A percentile compares a stretch with the other conserved stretches of the same genome.
phyloP scores from a whole-genome alignment of 1,140 invertebrate species.

The Arctopsyche grandis region DNA sequence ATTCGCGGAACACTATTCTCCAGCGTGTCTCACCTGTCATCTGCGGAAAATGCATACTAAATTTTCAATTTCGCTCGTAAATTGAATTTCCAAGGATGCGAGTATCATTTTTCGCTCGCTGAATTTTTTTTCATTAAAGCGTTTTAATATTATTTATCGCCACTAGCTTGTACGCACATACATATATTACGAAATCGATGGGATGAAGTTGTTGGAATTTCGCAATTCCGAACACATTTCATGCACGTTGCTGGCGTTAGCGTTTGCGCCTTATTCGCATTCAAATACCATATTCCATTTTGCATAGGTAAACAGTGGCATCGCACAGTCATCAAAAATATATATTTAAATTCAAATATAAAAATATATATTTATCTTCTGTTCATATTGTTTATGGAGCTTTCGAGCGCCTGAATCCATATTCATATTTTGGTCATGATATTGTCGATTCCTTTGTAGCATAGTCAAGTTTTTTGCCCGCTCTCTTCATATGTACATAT shows the following conservation, averaged over 20 bases:
- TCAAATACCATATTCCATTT: not conserved
- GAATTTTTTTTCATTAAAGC: not conserved
- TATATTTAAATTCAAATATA: too few relatives aligned
- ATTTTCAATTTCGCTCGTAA: slow-evolving; percentile 25
- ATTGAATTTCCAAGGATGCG: not conserved
- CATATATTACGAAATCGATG: not conserved
- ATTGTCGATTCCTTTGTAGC: too few relatives aligned
- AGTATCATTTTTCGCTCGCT: not conserved
- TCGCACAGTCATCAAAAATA: not conserved
- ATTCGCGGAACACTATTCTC: slow-evolving; percentile 6
- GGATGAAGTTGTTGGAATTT: not conserved
- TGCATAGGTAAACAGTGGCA: not conserved
- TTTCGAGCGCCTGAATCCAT: too few relatives aligned
- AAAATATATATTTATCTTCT: too few relatives aligned
- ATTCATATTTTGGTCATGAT: too few relatives aligned
- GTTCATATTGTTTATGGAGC: too few relatives aligned
- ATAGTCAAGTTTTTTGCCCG: too few relatives aligned
- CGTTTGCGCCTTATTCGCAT: not conserved
- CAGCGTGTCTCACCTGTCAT: slow-evolving; percentile 18
- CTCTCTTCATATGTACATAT: too few relatives aligned
- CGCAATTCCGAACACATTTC: not conserved
- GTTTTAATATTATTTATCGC: too few relatives aligned
- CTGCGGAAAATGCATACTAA: slow-evolving; percentile 15
- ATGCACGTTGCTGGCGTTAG: not conserved
- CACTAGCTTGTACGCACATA: too few relatives aligned